A percentile compares a stretch with the other conserved stretches of the same genome.
Evolutionary conservation across 2,113 vertebrate genomes (phyloP).

Genomic region (human): DNA sequence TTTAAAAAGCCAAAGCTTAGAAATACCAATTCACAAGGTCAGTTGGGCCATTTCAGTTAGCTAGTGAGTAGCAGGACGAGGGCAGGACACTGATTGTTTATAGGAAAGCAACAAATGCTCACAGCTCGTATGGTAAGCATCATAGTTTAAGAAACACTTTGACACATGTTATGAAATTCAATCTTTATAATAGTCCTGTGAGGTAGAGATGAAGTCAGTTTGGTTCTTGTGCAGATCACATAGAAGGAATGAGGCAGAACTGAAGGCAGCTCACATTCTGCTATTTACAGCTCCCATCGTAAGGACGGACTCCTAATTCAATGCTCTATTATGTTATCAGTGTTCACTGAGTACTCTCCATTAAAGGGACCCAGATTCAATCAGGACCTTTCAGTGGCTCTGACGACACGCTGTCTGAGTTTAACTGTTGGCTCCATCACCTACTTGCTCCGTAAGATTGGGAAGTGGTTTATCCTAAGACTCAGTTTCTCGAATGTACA

Average conservation of each 20-base stretch:
- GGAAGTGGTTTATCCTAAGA: neutral
- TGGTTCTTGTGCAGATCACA: neutral
- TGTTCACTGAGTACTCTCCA: neutral
- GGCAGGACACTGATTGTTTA: neutral
- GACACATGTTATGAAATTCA: neutral
- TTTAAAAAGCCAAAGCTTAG: neutral
- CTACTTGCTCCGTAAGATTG: neutral
- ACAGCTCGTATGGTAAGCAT: neutral
- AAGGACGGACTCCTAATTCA: neutral
- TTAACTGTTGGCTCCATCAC: neutral
- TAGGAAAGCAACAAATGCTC: neutral
- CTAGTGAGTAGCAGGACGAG: neutral
- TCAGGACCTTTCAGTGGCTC: neutral
- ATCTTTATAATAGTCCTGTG: neutral
- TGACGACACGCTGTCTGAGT: neutral
- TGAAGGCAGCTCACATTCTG: neutral
- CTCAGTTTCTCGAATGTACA: neutral
- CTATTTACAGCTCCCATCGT: neutral
- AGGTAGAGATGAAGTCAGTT: neutral
- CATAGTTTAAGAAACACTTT: neutral
- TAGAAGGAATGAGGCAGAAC: neutral
- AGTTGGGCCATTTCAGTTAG: neutral
- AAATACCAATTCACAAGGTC: neutral
- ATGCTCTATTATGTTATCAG: neutral
- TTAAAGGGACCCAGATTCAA: neutral